Evolutionary conservation across 2,888 invertebrate species (phyloP), one percentile per base, ranked within the genome.

Genomic region (Melitaea athalia): DNA sequence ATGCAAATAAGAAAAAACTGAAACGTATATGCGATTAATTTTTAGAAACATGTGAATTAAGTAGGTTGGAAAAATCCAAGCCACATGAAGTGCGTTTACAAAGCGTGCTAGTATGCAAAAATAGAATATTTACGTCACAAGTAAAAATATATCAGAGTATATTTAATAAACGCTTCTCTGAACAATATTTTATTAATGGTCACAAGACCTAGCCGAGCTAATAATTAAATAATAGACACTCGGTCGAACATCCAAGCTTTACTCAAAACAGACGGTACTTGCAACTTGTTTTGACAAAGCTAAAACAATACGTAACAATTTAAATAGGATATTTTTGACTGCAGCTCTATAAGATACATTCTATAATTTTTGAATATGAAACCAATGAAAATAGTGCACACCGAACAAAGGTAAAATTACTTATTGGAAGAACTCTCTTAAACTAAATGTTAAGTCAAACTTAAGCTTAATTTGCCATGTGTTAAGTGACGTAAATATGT

Each of bases 191-290:
- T 78, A 82, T 76, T 76, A 76, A 75, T 72, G 69, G 76, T 75
- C 72, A 76, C 74, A 77, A 79, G 78, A 80, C 77, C 81, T 85
- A 89, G 78, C 85, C 84, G 81, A 87, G 84, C 89, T 81, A 80
- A 81, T 88, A 89, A 90, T 90, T 85, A 82, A 79, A 88, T 90
- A 80, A 85, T 76, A 74, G 71, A 81, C 85, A 83, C 84, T 81
- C 79, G 78, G 81, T 64, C 78, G 87, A 82, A 86, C 87, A 82
- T 85, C 84, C 84, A 81, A 87, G 86, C 81, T 73, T 74, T 73
- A 71, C 73, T 73, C 72, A 72, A 72, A 75, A 57, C 57, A 49
- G 63, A 59, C 59, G 43, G 59, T 43, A 11, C 12, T 10, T 15
- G 15, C 59, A 52, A 49, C 38, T 24, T 24, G 24, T 24, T 24